Conservation (phyloP, 1,140 invertebrate species). For the Notospermus geniculatus region DNA sequence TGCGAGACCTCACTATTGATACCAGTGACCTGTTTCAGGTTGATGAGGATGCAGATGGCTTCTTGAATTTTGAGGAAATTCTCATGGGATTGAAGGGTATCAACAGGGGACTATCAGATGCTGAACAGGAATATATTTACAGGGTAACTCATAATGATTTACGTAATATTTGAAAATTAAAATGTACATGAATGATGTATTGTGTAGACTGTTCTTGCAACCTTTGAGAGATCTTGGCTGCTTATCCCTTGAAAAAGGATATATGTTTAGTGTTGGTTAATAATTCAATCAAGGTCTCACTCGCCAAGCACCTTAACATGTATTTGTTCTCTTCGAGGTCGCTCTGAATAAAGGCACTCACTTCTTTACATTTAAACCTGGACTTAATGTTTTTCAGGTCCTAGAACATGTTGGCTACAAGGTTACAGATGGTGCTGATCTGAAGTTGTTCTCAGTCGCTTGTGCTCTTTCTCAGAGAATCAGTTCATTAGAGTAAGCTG, state of each 20-base stretch:
- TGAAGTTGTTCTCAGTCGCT: slow-evolving; percentile 47
- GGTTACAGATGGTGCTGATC: slow-evolving; percentile 41
- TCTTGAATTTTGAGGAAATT: slow-evolving; percentile 35
- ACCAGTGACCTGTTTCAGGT: too few relatives aligned
- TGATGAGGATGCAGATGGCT: slow-evolving; percentile 37
- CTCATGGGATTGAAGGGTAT: slow-evolving; percentile 39
- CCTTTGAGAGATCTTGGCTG: too few relatives aligned
- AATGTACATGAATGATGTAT: too few relatives aligned
- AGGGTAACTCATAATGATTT: slow-evolving; percentile 31
- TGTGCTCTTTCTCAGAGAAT: slow-evolving; percentile 48
- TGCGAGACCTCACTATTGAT: too few relatives aligned
- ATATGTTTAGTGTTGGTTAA: too few relatives aligned
- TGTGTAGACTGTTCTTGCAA: too few relatives aligned
- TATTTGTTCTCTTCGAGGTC: too few relatives aligned
- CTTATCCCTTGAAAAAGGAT: too few relatives aligned
- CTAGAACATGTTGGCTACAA: slow-evolving; percentile 44
- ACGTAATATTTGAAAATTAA: neutral
- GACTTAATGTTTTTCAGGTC: slow-evolving; percentile 28
- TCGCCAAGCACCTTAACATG: too few relatives aligned
- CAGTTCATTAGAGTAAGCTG: slow-evolving; percentile 44
- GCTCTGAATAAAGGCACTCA: too few relatives aligned
- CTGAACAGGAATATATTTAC: slow-evolving; percentile 45
- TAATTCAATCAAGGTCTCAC: too few relatives aligned
- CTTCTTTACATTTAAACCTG: neutral
- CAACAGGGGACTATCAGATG: slow-evolving; percentile 39